A percentile compares a stretch with the other conserved stretches of the same genome.
Conservation (phyloP, 2,888 invertebrate genomes). For the Thymelicus lineola region DNA sequence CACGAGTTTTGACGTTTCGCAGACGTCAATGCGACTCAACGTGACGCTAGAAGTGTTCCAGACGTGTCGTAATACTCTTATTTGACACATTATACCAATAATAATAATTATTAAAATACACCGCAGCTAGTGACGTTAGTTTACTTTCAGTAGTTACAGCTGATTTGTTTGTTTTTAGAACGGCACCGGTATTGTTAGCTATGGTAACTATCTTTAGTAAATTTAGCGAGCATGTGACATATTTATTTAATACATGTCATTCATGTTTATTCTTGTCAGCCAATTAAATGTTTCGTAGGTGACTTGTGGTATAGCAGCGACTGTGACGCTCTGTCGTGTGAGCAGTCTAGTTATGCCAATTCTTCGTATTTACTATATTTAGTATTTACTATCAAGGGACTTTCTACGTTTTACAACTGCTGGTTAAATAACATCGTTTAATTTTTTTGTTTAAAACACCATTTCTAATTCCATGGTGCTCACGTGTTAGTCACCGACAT, state of each 20-base stretch:
- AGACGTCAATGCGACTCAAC: slow-evolving; percentile 53
- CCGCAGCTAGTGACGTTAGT: slow-evolving; percentile 42
- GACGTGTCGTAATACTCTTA: slow-evolving; percentile 44
- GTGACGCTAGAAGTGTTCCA: slow-evolving; percentile 51
- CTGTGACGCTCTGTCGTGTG: slow-evolving; percentile 8
- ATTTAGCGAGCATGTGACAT: slow-evolving; percentile 29
- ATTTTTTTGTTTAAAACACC: background rate
- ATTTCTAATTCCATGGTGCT: background rate
- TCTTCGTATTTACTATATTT: slow-evolving; percentile 15
- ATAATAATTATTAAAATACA: slow-evolving; percentile 49
- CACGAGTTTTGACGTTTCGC: slow-evolving; percentile 48
- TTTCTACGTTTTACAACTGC: background rate
- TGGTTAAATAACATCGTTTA: background rate
- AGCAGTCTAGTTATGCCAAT: slow-evolving; percentile 23
- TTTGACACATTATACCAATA: slow-evolving; percentile 41
- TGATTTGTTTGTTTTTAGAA: slow-evolving; percentile 45
- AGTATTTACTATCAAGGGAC: slow-evolving; percentile 19
- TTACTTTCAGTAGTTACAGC: slow-evolving; percentile 34
- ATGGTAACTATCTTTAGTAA: slow-evolving; percentile 34
- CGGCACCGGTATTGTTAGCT: slow-evolving; percentile 42
- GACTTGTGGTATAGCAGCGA: slow-evolving; percentile 9
- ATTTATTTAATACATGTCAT: slow-evolving; percentile 35
- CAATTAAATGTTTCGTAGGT: slow-evolving; percentile 35
- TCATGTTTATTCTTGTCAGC: slow-evolving; percentile 30
- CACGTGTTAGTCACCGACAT: background rate